phyloP scores from a whole-genome alignment of 2,888 invertebrate genomes.

The Cataglyphis rosenhaueri region DNA sequence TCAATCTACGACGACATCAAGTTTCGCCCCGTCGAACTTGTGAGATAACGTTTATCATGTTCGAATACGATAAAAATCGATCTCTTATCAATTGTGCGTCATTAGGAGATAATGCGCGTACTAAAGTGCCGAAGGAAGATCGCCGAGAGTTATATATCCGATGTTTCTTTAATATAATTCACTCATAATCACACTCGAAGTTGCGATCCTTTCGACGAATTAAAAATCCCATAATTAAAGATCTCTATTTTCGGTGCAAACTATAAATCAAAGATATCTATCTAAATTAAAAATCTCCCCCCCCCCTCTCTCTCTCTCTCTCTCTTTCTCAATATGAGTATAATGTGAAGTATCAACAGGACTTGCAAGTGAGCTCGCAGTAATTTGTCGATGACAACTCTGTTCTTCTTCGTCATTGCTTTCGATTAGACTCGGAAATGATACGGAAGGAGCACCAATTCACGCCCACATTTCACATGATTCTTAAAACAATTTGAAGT shows the following conservation, averaged over 20 bases:
- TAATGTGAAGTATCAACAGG: neutral
- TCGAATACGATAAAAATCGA: neutral
- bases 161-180: neutral
- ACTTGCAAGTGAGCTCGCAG: neutral
- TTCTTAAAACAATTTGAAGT: neutral
- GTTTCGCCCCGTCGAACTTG: neutral
- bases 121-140: constrained; percentile 4
- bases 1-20: neutral
- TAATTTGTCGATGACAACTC: neutral
- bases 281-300: neutral
- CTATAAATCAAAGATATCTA: constrained; percentile 22
- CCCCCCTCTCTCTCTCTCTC: neutral
- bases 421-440: constrained; percentile 15
- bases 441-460: neutral
- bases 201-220: neutral
- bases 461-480: neutral
- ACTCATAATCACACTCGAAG: neutral
- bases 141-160: neutral
- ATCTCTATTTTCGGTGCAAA: constrained; percentile 11
- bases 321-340: neutral
- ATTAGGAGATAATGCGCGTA: neutral
- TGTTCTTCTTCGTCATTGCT: neutral
- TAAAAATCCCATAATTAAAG: neutral
- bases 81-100: neutral
- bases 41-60: neutral